Base-by-base conservation (phyloP, 2,113 vertebrate species). In the Phyllostomus hastatus region DNA sequence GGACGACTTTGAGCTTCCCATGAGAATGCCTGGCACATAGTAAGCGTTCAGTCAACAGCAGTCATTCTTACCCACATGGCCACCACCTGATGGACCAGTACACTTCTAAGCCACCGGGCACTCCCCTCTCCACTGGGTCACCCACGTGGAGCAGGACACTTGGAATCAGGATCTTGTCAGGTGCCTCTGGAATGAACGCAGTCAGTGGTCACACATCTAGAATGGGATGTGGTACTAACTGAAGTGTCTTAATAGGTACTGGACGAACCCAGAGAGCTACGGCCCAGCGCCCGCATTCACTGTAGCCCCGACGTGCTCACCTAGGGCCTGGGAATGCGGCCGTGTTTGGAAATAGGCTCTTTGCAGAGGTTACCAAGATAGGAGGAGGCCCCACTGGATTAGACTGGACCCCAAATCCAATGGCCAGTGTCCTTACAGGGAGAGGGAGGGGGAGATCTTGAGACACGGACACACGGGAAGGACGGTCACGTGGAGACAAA, bases 401-500 rank as follows among this genome's bases (percentile, higher is more conserved):
- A 22, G 19, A 43, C 22, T 6, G 59, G 28, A 7, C 28, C 59
- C 38, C 14, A 7, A 64, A 54, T 26, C 38, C 33, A 9, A 46
- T 20, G 46, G 19, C 48, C 3, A 24, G 4, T 5, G 0, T 93
- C 59, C 67, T 90, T 66, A 43, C 33, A 76, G 67, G 67, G 52
- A 91, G 35, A 83, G 59, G 24, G 35, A 41, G 17, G 69, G 43
- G 48, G 31, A 52, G 22, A 22, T 12, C 38, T 8, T 17, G 20
- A 46, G 72, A 88, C 41, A 24, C 33, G 64, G 33, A 33, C 11
- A 4, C 70, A n/a, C 3, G 4, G 57, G 31, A 43, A 46, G 52
- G n/a, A 72, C 0, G 1, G 16, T 64, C 19, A 2, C 0, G 12
- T 4, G 35, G 28, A 70, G 52, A 35, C n/a, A 7, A 28, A 41